phyloP scores from a whole-genome alignment of 2,888 invertebrate genomes.

The Spodoptera picta region DNA sequence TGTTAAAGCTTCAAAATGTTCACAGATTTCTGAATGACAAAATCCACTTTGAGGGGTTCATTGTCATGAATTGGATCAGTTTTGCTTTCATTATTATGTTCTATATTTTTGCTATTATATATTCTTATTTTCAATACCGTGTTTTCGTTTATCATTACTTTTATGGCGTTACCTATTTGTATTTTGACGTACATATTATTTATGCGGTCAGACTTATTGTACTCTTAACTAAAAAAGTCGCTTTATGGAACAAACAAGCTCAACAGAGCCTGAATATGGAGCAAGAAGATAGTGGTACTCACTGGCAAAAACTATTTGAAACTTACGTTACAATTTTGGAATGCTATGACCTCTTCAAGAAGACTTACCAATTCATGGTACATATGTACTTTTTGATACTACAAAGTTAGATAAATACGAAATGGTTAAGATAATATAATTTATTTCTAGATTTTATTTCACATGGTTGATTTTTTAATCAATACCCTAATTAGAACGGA shows the following conservation, averaged over 20 bases:
- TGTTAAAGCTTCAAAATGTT: neutral
- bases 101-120: neutral
- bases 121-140: no score
- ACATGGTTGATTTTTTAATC: neutral
- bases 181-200: neutral
- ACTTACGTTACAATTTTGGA: neutral
- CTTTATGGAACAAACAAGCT: neutral
- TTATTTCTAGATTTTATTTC: constrained; percentile 1
- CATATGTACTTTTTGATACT: no score
- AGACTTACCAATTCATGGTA: no score
- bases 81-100: neutral
- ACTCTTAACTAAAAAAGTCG: neutral
- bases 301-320: neutral
- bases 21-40: neutral
- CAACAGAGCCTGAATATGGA: neutral
- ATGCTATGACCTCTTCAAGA: neutral
- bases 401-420: no score
- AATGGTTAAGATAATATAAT: no score
- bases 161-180: neutral
- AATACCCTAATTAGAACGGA: no score
- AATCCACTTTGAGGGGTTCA: neutral
- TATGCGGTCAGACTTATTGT: constrained; percentile 1
- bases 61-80: constrained; percentile 1
- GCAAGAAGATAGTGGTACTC: neutral
- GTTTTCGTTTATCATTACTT: neutral